Evolutionary conservation across 2,113 vertebrate genomes (phyloP), one percentile per base, ranked within the genome.

Genomic region (Peromyscus leucopus): DNA sequence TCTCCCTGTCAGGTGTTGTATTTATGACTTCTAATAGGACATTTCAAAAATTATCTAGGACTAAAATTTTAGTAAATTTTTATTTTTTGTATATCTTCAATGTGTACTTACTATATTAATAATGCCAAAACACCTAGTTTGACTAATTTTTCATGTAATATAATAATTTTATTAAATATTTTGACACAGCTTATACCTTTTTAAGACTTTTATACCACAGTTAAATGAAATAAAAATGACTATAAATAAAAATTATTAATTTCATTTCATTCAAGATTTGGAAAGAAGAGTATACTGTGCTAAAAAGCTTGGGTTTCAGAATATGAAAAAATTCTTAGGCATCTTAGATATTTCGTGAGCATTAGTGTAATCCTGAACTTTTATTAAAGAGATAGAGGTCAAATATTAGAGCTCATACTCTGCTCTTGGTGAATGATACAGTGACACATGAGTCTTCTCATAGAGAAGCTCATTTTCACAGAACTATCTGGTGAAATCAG

Each of bases 161-260:
- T 2, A 19, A 96, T 76, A 90, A 86, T 95, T 79, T 91, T 84
- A 79, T 79, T 76, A 51, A 36, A 8, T 51, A 22, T 69, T 94
- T 90, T 76, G 76, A 91, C 90, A 74, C 51, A 46, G 2, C 1
- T 42, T 26, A 90, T 3, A 69, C 36, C 24, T 61, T 86, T 69
- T 90, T 65, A 94, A 87, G 86, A 74, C 26, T 83, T 96, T 92
- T 76, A 21, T 63, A 28, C 92, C 89, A 51, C 46, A 42, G 95
- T 8, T 42, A 79, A 89, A 93, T 83, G 13, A 63, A 79, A 71
- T 89, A 51, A 94, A 74, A 96, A 65, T 36, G 6, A 74, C 33
- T 63, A 10, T 89, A 69, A 91, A 65, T 28, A 33, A 84, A 91
- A 74, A 86, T 59, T 39, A 42, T 24, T 82, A n/a, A 59, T 95